Base-by-base conservation (phyloP, 2,888 invertebrate species). In the Lasioglossum oenotherae region DNA sequence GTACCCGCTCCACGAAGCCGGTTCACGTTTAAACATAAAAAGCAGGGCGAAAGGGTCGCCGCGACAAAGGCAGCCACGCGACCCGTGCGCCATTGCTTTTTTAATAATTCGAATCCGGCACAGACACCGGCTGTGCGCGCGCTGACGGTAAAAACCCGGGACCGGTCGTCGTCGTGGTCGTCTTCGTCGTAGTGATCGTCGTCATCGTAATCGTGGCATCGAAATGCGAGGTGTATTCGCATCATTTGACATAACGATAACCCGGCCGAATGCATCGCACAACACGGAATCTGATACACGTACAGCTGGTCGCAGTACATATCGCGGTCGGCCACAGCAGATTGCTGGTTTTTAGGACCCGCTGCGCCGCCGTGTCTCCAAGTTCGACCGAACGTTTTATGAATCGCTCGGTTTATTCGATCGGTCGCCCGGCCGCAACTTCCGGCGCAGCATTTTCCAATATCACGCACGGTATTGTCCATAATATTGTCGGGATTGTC, bases 221-320 rank as follows among this genome's bases (percentile, higher is more conserved):
- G 49, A 80, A 69, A 75, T 57, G n/a, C 38, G 73, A 71, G 60
- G 73, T 74, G 82, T 72, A 86, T 69, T 88, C 80, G 78, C 78
- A 31, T 80, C 82, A 81, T 80, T 87, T 87, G 82, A 87, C 90
- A 71, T 78, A 83, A 89, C 85, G 87, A 89, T 85, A 87, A 81
- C 80, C 71, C 53, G 44, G 60, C 69, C 64, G 78, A 75, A 78
- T 85, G 78, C 81, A 74, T 53, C 60, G n/a, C 44, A 60, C n/a
- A 41, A 38, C 69, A 23, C 41, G 35, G 46, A 69, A 85, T 64
- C 76, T 71, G 77, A 44, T 74, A 60, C 85, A 77, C 69, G 49
- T 74, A 49, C 14, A 49, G 31, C 81, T 71, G 69, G 81, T 71
- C 74, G 67, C 79, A 57, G 77, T 46, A n/a, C n/a, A n/a, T n/a